Base-by-base conservation (phyloP, 2,888 invertebrate genomes). In the Trissolcus japonicus region DNA sequence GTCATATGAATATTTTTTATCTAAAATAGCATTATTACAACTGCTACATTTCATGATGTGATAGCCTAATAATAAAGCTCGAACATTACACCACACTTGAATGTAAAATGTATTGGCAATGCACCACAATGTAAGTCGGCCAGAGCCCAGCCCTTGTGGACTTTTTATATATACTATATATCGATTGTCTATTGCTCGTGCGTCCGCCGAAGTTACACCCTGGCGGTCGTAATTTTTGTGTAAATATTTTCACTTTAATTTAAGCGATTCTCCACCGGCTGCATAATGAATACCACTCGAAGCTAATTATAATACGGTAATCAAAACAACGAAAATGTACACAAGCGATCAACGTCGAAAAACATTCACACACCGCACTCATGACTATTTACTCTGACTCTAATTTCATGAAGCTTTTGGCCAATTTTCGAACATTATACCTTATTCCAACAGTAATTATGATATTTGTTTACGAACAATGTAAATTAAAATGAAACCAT, bases 111-210 rank as follows among this genome's bases (percentile, higher is more conserved):
- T 46, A 14, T 46, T 16, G 6, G 46, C 6, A 46, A 16, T 46
- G 14, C 16, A 46, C 4, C 14, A 46, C 46, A 46, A 46, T n/a
- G 81, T 84, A 87, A 86, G 86, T 85, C 82, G 84, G 84, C 86
- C 82, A 35, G 9, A 83, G 85, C 87, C 88, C 86, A 86, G 83
- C 88, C 88, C 87, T 88, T 87, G 87, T 87, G 85, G 87, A 86
- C 87, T 88, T 86, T 87, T 87, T 35, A 35, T 35, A 29, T 29
- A 29, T 21, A 29, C 29, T 9, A 85, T 59, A 54, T 86, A 87
- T 88, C 86, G 88, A 88, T 88, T 88, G 86, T 82, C 84, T 85
- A 88, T 87, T 85, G 85, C 55, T 55, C 35, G 35, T 53, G 84
- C 83, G 67, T 51, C 83, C 85, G 84, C 83, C 83, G 82, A 85